Conservation (phyloP, 2,113 vertebrate species). For the Poecile atricapillus region DNA sequence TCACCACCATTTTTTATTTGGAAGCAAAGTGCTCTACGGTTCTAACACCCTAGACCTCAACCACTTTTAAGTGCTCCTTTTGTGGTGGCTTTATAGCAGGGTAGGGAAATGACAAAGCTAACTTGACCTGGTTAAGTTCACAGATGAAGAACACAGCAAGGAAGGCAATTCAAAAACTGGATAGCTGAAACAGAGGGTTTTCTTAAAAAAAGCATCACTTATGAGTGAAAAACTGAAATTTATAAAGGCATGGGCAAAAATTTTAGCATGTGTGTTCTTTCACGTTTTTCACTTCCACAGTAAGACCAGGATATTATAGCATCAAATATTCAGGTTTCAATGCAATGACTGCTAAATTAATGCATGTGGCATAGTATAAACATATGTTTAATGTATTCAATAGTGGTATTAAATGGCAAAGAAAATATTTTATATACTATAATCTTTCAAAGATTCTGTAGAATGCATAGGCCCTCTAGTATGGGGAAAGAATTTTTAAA, state of each 20-base stretch:
- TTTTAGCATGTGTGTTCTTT: neutral
- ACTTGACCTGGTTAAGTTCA: neutral
- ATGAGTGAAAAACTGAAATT: neutral
- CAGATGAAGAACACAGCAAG: neutral
- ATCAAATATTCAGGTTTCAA: conserved; percentile 6
- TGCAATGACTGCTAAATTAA: conserved; percentile 48
- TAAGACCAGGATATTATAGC: neutral
- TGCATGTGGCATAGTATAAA: conserved; percentile 6
- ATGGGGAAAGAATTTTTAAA: conserved; percentile 46
- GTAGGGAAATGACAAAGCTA: neutral
- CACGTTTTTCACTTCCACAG: neutral
- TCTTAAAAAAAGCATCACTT: neutral
- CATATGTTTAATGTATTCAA: conserved; percentile 10
- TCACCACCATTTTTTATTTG: neutral
- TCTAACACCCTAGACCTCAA: neutral
- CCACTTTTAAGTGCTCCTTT: neutral
- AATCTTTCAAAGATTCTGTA: conserved; percentile 43
- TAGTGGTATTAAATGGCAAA: conserved; percentile 42
- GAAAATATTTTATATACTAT: conserved; percentile 34
- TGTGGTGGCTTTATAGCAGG: neutral
- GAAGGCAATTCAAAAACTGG: neutral
- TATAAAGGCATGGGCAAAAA: conserved; percentile 14
- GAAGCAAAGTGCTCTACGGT: conserved; percentile 27
- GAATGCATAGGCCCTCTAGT: conserved; percentile 21
- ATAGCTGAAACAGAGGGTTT: neutral